A percentile compares a stretch with the other conserved stretches of the same genome.
Evolutionary conservation across 2,113 vertebrate genomes (phyloP).

Genomic region (Tragelaphus imberbis): DNA sequence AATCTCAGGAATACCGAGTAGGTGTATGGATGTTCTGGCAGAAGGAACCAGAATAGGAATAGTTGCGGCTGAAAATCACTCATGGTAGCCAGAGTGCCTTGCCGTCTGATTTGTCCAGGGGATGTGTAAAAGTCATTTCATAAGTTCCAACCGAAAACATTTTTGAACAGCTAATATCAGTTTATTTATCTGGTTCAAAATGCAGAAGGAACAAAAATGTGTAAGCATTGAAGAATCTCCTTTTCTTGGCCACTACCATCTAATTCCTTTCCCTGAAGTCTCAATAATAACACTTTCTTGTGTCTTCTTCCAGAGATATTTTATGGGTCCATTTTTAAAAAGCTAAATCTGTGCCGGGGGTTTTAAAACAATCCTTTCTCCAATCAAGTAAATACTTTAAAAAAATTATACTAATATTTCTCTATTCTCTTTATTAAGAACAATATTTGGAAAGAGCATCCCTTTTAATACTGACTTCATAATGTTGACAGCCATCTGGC

Average conservation of each 20-base stretch:
- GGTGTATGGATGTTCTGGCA: neutral
- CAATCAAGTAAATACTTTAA: neutral
- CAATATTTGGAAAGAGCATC: constrained; percentile 23
- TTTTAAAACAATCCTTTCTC: neutral
- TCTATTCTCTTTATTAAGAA: constrained; percentile 6
- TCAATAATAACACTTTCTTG: neutral
- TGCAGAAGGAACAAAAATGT: neutral
- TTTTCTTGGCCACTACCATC: neutral
- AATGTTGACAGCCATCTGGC: constrained; percentile 22
- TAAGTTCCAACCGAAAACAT: neutral
- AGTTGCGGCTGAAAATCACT: neutral
- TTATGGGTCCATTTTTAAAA: neutral
- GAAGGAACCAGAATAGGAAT: neutral
- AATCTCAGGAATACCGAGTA: neutral
- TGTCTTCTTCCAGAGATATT: neutral
- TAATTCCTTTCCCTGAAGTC: neutral
- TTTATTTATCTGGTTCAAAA: neutral
- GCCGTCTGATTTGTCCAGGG: neutral
- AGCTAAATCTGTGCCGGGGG: neutral
- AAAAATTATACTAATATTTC: neutral
- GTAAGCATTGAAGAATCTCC: neutral
- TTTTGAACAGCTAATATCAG: neutral
- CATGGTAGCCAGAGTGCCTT: neutral
- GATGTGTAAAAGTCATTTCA: neutral
- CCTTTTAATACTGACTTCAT: constrained; percentile 7